Evolutionary conservation across 2,888 invertebrate species (phyloP), one percentile per base, ranked within the genome.

Genomic region (Antheraea yamamai): DNA sequence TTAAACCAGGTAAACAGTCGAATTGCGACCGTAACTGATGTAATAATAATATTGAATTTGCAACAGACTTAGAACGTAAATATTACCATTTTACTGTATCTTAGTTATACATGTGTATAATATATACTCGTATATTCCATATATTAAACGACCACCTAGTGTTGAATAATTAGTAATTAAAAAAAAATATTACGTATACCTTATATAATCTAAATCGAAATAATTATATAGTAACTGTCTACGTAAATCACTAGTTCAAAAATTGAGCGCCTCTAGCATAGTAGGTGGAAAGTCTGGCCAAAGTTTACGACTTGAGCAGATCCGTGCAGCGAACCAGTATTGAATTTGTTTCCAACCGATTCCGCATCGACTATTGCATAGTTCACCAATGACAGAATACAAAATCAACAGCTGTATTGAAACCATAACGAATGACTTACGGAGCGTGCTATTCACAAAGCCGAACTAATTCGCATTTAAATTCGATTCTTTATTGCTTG

Each of bases 231-330:
- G 61, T 61, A 23, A 0, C 23, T 23, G 12, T 23, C n/a, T 23
- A 61, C n/a, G 61, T 61, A 61, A 23, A 61, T 61, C 23, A 61
- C 61, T 61, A n/a, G 23, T 61, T 23, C 61, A n/a, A 61, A 61
- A 23, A 92, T 91, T 90, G 87, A 86, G 91, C 84, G 82, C 80
- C 79, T 80, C 81, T 79, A 88, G 84, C 89, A 89, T 88, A 86
- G 85, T 86, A 85, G 86, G 86, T 80, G 82, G 86, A 79, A 87
- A 88, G 87, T 87, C 85, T 85, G 84, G 81, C 82, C 82, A 79
- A 91, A 91, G 85, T 91, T 92, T 90, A 89, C 87, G 87, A 88
- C 87, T 88, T 86, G 85, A 83, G 89, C 84, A 87, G 84, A 91
- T 88, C 83, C 85, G 79, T 81, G 75, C 79, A 82, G 83, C 81